Evolutionary conservation across 1,140 invertebrate species (phyloP).

Genomic region (Drosophila varians): DNA sequence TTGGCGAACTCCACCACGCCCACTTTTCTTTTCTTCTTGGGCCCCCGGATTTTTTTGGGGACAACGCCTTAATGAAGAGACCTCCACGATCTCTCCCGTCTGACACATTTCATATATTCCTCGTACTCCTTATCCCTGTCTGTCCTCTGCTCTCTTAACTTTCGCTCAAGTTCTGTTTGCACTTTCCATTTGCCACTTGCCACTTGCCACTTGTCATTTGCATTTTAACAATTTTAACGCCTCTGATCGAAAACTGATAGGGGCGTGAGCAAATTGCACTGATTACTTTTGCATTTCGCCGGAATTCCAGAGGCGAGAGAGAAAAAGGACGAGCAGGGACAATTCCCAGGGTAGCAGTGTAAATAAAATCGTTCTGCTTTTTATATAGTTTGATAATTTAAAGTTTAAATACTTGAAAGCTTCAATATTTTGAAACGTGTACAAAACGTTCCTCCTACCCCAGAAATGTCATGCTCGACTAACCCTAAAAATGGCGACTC

Average conservation of each 20-base stretch:
- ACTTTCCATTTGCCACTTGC: constrained; percentile 33
- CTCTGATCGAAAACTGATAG: constrained; percentile 53
- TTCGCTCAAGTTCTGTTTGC: constrained; percentile 43
- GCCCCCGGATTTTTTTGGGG: background rate
- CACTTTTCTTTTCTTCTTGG: background rate
- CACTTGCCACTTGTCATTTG: constrained; percentile 44
- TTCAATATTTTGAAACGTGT: background rate
- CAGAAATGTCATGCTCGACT: background rate
- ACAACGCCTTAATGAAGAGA: constrained; percentile 29
- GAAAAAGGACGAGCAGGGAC: background rate
- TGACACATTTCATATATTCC: background rate
- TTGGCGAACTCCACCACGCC: constrained; percentile 2
- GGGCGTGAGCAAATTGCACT: constrained; percentile 3
- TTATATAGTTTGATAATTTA: too few species aligned
- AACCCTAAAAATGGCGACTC: background rate
- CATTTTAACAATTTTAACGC: constrained; percentile 44
- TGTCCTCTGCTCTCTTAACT: constrained; percentile 1
- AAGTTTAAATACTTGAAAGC: background rate
- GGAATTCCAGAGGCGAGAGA: background rate
- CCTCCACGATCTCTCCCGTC: background rate
- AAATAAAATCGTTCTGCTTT: background rate
- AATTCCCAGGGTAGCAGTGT: background rate
- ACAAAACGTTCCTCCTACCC: background rate
- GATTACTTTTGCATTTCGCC: constrained; percentile 15
- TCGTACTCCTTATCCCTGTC: background rate